Percentiles rank a stretch among this genome's conserved stretches.
Conservation (phyloP, 2,888 invertebrate genomes). For the Drosophila picticornis region DNA sequence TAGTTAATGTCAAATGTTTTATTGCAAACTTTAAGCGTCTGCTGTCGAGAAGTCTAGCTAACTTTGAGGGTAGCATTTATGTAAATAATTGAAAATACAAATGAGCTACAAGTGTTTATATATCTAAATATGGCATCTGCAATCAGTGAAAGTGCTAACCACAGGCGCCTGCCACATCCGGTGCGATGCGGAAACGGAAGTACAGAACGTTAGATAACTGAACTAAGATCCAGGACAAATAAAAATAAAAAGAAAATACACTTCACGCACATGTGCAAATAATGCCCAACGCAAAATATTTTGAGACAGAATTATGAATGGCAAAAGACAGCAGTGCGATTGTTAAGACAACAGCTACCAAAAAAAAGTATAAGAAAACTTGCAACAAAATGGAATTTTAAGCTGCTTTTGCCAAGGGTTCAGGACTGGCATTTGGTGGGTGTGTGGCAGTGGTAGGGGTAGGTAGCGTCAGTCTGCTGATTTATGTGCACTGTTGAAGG, state of each 20-base stretch:
- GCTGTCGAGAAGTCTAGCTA: constrained; percentile 8
- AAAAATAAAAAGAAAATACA: constrained; percentile 23
- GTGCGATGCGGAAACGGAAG: constrained; percentile 66
- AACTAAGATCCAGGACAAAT: constrained; percentile 5
- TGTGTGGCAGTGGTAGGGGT: constrained; percentile 11
- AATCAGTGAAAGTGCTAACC: constrained; percentile 71
- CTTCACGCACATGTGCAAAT: constrained; percentile 73
- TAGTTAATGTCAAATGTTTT: constrained; percentile 6
- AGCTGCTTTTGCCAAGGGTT: constrained; percentile 64
- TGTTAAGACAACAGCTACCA: constrained; percentile 20
- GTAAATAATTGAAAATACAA: constrained; percentile 48
- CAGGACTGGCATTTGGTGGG: constrained; percentile 16
- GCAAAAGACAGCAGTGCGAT: constrained; percentile 30
- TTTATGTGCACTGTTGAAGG: constrained; percentile 80
- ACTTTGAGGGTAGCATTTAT: constrained; percentile 41
- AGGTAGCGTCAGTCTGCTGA: constrained; percentile 67
- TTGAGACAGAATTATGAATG: constrained; percentile 64
- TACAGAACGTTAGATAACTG: constrained; percentile 20
- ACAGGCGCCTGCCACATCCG: constrained; percentile 71
- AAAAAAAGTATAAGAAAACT: constrained; percentile 17
- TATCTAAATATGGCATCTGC: constrained; percentile 39
- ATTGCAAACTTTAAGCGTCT: constrained; percentile 21
- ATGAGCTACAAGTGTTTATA: constrained; percentile 53
- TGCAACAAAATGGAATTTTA: constrained; percentile 66
- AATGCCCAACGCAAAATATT: constrained; percentile 65